A percentile compares a stretch with the other conserved stretches of the same genome.
Conservation (phyloP, 2,888 invertebrate species). For the Coenonympha arcania region DNA sequence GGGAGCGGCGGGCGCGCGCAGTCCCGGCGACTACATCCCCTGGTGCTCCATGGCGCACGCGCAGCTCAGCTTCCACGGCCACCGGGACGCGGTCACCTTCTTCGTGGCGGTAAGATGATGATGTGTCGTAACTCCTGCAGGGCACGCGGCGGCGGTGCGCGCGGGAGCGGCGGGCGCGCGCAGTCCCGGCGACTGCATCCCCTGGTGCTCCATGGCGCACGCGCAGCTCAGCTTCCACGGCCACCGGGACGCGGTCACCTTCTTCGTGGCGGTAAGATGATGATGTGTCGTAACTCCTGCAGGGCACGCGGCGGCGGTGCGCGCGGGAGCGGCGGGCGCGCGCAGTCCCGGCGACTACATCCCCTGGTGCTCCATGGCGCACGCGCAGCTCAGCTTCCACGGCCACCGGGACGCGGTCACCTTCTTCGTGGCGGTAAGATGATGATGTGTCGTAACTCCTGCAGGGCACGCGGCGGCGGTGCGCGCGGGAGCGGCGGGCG, state of each 20-base stretch:
- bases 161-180: slow-evolving; percentile 50
- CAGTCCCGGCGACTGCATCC: slow-evolving; percentile 79
- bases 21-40: slow-evolving; percentile 81
- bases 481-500: slow-evolving; percentile 54
- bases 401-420: slow-evolving; percentile 99
- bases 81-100: slow-evolving; percentile 98
- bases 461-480: slow-evolving; percentile 34
- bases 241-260: slow-evolving; percentile 98
- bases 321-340: slow-evolving; percentile 50
- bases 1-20: slow-evolving; percentile 50
- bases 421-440: slow-evolving; percentile 99
- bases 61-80: slow-evolving; percentile 99
- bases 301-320: slow-evolving; percentile 39
- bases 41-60: slow-evolving; percentile 98
- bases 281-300: too few relatives aligned
- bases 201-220: slow-evolving; percentile 97
- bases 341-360: slow-evolving; percentile 76
- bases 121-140: too few relatives aligned
- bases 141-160: slow-evolving; percentile 40
- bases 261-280: slow-evolving; percentile 99
- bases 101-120: too few relatives aligned
- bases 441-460: too few relatives aligned
- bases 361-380: slow-evolving; percentile 97
- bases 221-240: slow-evolving; percentile 99
- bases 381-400: slow-evolving; percentile 99